Percentiles rank a stretch among this genome's conserved stretches.
Evolutionary conservation across 2,113 vertebrate species (phyloP).

Genomic region (Lutjanus erythropterus): DNA sequence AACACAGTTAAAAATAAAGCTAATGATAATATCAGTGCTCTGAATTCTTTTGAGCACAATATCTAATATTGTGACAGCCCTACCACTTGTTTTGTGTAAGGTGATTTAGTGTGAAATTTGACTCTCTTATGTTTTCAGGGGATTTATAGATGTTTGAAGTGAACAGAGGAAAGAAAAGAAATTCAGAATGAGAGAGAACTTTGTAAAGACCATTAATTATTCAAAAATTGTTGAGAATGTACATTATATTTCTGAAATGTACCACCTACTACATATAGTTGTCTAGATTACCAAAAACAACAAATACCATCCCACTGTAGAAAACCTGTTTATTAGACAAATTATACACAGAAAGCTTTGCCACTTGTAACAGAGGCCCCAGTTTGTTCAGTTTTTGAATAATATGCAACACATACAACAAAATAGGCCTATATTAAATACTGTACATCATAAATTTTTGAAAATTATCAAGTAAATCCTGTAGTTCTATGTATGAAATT

Average conservation of each 20-base stretch:
- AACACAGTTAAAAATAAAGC: too few species aligned
- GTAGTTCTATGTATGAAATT: conserved; percentile 93
- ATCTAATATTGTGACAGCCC: too few species aligned
- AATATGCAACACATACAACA: conserved; percentile 99
- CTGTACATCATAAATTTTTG: conserved; percentile 94
- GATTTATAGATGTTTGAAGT: neutral
- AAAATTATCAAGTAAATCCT: conserved; percentile 96
- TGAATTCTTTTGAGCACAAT: too few species aligned
- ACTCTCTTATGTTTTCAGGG: neutral
- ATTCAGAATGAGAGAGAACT: neutral
- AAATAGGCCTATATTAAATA: conserved; percentile 99
- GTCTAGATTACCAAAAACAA: conserved; percentile 70
- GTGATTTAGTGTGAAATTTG: neutral
- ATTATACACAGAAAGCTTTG: conserved; percentile 99
- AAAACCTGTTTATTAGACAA: conserved; percentile 99
- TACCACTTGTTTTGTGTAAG: neutral
- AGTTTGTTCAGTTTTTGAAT: conserved; percentile 97
- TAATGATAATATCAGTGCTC: too few species aligned
- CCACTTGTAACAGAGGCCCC: conserved; percentile 99
- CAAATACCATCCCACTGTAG: conserved; percentile 90
- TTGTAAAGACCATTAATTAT: neutral
- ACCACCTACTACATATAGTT: neutral
- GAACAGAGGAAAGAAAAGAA: neutral
- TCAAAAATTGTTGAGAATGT: too few species aligned
- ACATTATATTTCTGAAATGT: neutral